Evolutionary conservation across 2,888 invertebrate genomes (phyloP), one percentile per base, ranked within the genome.

Genomic region (Nymphalis c-album): DNA sequence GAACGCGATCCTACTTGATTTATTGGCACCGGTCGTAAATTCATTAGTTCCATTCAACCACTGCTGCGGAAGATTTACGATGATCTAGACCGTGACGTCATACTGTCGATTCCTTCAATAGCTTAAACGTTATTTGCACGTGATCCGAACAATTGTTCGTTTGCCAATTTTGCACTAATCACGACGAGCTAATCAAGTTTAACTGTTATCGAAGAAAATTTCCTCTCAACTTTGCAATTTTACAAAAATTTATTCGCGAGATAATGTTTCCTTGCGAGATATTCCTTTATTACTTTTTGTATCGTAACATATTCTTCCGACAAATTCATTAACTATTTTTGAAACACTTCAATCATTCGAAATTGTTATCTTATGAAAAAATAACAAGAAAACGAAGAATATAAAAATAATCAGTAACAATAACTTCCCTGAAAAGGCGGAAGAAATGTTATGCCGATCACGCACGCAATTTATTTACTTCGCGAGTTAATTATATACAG

Each of bases 41-140:
- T 68, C 71, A 71, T 71, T 71, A 71, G 65, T 70, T 58, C 67
- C 57, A 64, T 66, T 65, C 65, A 64, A 68, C 63, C 68, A 65
- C 60, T 20, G 63, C 61, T 51, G 47, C 46, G 64, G 51, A 61
- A 67, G 67, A 70, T 70, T 67, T 70, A 64, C 61, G 61, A 61
- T 64, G 64, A 70, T 67, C 63, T 66, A 58, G 55, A 57, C 22
- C 57, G 60, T 71, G 68, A 68, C 70, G 70, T 71, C 70, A 71
- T 64, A 40, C 48, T 22, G 57, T 57, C 57, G 63, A 69, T 64
- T 61, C 65, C 67, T 70, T 63, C 65, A 55, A 64, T 67, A 67
- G 57, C 60, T 65, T 65, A 65, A 65, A 65, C 45, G 65, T 48
- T 40, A 40, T 57, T 60, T 60, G 53, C 60, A 65, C 65, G 65